A percentile compares a stretch with the other conserved stretches of the same genome.
These are phyloP conservation scores for Smittia sp. DNA, from an alignment of 2,888 invertebrate species.

Conservation along the genomic window DNA sequence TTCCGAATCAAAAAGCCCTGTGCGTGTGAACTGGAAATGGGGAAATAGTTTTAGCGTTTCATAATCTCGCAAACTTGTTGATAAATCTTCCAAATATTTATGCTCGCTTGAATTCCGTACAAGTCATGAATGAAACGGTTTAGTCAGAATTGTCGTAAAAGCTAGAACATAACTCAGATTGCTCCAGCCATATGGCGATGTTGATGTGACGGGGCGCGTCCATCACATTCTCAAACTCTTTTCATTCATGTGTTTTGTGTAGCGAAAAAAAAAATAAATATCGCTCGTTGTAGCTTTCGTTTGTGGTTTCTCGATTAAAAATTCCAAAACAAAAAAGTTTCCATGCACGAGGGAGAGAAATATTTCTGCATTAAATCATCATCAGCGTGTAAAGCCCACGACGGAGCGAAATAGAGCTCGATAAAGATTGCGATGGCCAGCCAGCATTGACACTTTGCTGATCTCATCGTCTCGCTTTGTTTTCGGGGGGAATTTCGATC, in stretches of 20 bases:
- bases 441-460: not conserved
- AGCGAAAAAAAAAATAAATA: no score
- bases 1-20: not conserved
- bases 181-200: not conserved
- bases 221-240: not conserved
- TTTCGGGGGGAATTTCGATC: no score
- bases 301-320: not conserved
- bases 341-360: not conserved
- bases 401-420: not conserved
- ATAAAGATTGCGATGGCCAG: not conserved
- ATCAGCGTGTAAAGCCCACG: not conserved
- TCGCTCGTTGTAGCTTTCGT: no score
- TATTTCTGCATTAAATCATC: not conserved
- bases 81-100: not conserved
- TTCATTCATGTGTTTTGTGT: not conserved
- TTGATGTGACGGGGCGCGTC: not conserved
- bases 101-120: not conserved
- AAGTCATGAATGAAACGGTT: not conserved
- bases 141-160: not conserved
- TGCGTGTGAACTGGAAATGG: no score
- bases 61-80: not conserved
- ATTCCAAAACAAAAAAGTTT: not conserved
- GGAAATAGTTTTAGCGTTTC: conserved; percentile 3
- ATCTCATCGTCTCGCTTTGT: not conserved
- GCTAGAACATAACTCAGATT: not conserved